phyloP scores from a whole-genome alignment of 2,797 vertebrate species.

The Petrocephalus sullivani region DNA sequence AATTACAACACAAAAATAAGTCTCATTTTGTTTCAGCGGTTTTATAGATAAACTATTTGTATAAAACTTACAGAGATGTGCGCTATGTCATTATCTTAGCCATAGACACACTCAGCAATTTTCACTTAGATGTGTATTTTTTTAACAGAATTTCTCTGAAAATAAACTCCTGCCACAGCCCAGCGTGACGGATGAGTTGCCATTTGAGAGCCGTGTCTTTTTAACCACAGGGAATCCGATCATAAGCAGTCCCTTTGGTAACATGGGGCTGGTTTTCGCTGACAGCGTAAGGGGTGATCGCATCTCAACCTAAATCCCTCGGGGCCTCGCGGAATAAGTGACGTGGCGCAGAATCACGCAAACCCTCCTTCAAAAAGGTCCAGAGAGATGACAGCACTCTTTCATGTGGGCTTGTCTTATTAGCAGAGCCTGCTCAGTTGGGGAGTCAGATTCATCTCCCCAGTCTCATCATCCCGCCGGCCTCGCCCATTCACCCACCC shows the following conservation, averaged over 20 bases:
- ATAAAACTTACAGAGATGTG: neutral
- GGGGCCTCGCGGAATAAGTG: conserved; percentile 22
- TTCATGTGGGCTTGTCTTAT: conserved; percentile 18
- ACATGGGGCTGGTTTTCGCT: conserved; percentile 33
- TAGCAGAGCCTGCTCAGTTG: conserved; percentile 11
- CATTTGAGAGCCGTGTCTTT: neutral
- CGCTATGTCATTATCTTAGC: neutral
- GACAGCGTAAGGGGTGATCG: conserved; percentile 23
- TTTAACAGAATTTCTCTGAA: neutral
- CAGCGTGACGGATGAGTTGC: neutral
- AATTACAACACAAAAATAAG: neutral
- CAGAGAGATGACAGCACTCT: neutral
- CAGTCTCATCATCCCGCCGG: neutral
- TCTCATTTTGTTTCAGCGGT: neutral
- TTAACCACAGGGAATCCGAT: neutral
- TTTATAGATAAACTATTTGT: neutral
- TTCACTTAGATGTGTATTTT: neutral
- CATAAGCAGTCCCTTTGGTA: neutral
- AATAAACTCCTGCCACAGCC: neutral
- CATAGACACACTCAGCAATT: neutral
- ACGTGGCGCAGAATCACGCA: neutral
- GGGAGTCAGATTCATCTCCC: neutral
- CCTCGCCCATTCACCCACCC: neutral
- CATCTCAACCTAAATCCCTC: conserved; percentile 28
- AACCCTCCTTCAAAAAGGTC: neutral